Base-by-base conservation (phyloP, 92 coral and sea anemone genomes). In the Micromussa lordhowensis region DNA sequence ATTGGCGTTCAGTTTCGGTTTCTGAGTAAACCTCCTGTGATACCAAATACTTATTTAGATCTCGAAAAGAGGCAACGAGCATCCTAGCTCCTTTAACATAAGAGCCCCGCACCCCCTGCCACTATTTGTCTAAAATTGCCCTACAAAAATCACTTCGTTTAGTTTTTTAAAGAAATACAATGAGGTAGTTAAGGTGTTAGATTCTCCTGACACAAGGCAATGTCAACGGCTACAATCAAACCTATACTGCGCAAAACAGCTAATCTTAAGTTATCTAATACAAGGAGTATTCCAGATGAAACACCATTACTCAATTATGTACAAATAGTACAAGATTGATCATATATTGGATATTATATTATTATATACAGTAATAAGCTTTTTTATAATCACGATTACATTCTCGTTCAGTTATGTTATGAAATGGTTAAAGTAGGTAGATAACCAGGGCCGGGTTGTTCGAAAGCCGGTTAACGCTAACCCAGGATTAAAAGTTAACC, bases 331-430 rank as follows among this genome's bases (percentile, higher is more conserved):
- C 78, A 73, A 16, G 53, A 34, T 73, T 73, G 53, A 35, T 49
- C 26, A 75, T 84, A 84, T 84, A 74, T 34, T 24, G 80, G 88
- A 84, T 75, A 84, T 44, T 44, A 44, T 84, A 84, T 84, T 84
- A 83, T 71, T 31, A 84, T 79, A 74, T 75, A 74, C 49, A 75
- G 75, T 84, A 66, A 82, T 83, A 84, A 84, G 79, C 88, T 74
- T 74, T 82, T 73, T 35, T 84, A 73, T 55, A 84, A 57, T 84
- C 79, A 53, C 54, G 81, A 74, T 36, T 84, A 17, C 44, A 28
- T 73, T 38, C 28, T 73, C 32, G 32, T 66, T 66, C 17, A 66
- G 1, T 73, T 73, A 4, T 22, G 21, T 18, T 73, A 19, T 19
- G 24, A 73, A 61, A 73, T 73, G n/a, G 38, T 73, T 73, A 35